These are phyloP conservation scores for Paratrypauchen microcephalus DNA, from an alignment of 2,797 vertebrate genomes.

Conservation along the genomic window DNA sequence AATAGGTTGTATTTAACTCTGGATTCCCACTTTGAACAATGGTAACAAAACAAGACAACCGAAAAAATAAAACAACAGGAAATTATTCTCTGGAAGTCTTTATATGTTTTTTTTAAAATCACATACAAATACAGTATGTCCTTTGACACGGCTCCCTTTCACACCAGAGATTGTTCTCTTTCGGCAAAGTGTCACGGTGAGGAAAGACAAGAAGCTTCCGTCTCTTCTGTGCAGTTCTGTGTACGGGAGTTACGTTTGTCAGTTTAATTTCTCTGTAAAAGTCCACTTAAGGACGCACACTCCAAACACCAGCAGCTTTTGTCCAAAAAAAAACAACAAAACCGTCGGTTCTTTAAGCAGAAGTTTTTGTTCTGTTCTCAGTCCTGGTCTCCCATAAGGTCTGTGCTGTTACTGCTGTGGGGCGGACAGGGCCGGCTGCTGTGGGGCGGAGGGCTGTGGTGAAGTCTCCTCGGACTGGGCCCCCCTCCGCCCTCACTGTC, in stretches of 20 bases:
- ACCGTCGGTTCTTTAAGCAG: conserved; percentile 39
- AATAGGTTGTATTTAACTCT: conserved; percentile 63
- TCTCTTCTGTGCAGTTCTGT: conserved; percentile 20
- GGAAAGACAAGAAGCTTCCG: conserved; percentile 32
- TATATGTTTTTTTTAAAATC: conserved; percentile 60
- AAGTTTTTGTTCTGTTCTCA: conserved; percentile 49
- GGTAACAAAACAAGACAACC: conserved; percentile 69
- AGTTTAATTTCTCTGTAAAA: conserved; percentile 24
- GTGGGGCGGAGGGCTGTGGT: conserved; percentile 64
- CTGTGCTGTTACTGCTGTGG: conserved; percentile 75
- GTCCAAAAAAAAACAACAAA: conserved; percentile 32
- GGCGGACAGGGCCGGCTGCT: conserved; percentile 63
- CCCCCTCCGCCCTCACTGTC: conserved; percentile 80
- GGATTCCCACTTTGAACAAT: conserved; percentile 72
- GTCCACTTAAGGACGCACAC: conserved; percentile 2
- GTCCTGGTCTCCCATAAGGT: conserved; percentile 76
- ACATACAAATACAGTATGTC: conserved; percentile 59
- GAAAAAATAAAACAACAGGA: conserved; percentile 63
- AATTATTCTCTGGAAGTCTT: conserved; percentile 65
- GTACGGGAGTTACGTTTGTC: conserved; percentile 18
- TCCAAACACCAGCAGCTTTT: conserved; percentile 14
- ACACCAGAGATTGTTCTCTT: conserved; percentile 34
- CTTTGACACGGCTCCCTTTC: conserved; percentile 43
- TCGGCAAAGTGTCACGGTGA: conserved; percentile 40
- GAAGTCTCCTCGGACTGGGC: conserved; percentile 77